phyloP scores from a whole-genome alignment of 2,797 vertebrate genomes.

The Xyrichtys novacula region DNA sequence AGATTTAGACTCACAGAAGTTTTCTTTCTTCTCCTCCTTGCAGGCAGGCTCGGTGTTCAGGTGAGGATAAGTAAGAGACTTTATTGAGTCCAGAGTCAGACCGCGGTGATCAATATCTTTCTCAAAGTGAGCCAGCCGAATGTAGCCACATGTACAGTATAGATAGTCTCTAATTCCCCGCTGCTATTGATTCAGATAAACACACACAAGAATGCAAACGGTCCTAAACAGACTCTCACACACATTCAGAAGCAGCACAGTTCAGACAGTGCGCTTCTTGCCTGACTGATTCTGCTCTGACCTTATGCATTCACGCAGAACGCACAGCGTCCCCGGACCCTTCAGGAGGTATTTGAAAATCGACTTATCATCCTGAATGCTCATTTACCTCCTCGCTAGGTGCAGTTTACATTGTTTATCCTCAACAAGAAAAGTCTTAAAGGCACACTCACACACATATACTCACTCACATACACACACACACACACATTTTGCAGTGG shows the following conservation, averaged over 20 bases:
- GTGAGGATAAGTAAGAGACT: slow-evolving; percentile 41
- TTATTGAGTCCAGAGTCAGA: slow-evolving; percentile 39
- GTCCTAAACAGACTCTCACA: slow-evolving; percentile 48
- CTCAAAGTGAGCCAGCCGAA: slow-evolving; percentile 39
- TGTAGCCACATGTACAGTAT: slow-evolving; percentile 32
- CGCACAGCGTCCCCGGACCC: slow-evolving; percentile 32
- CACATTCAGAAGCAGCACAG: slow-evolving; percentile 2
- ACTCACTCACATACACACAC: background rate
- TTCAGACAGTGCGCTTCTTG: slow-evolving; percentile 21
- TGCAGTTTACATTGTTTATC: slow-evolving; percentile 54
- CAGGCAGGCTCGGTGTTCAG: slow-evolving; percentile 20
- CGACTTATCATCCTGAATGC: slow-evolving; percentile 71
- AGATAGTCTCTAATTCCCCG: slow-evolving; percentile 33
- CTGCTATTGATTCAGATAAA: slow-evolving; percentile 57
- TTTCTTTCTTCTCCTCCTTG: background rate
- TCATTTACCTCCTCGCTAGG: slow-evolving; percentile 59
- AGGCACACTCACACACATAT: slow-evolving; percentile 15
- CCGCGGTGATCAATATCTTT: slow-evolving; percentile 60
- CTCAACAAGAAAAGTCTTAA: slow-evolving; percentile 37
- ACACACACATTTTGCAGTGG: slow-evolving; percentile 22
- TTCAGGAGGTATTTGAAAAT: slow-evolving; percentile 73
- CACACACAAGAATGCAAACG: slow-evolving; percentile 37
- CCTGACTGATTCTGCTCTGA: slow-evolving; percentile 57
- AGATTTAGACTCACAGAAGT: background rate
- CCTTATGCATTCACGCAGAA: slow-evolving; percentile 65